Evolutionary conservation across 1,140 invertebrate genomes (phyloP), one percentile per base, ranked within the genome.

Genomic region (Globodera rostochiensis): DNA sequence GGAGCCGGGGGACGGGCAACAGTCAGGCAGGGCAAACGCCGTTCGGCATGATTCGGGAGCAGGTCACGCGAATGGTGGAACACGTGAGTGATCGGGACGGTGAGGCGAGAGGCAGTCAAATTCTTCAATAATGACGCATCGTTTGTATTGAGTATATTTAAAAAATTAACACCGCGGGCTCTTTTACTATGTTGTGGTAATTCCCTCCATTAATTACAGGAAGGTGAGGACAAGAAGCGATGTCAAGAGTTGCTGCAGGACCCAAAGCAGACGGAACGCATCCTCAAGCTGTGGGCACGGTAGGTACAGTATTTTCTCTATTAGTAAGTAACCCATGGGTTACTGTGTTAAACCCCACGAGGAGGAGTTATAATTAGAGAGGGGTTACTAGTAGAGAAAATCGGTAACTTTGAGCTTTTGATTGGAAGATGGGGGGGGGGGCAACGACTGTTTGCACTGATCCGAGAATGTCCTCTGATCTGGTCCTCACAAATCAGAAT

Each of bases 21-120:
- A 86, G 74, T 60, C 84, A 86, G 80, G 45, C 84, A 1, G 84
- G 84, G 11, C 70, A 76, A 46, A 81, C 74, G n/a, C 84, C 84
- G 50, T 85, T 85, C 80, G 84, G 84, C 36, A 67, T 45, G 50
- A 73, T 83, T n/a, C 82, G 84, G 19, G 84, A 85, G 15, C 74
- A 86, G 25, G 66, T 86, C 57, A 79, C 70, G 19, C 46, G 57
- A 6, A 84, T 85, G 64, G 21, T 57, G 9, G 84, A 85, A 25
- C 73, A 85, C 75, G 76, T 84, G 70, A 36, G 36, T 13, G 75
- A 11, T 36, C 36, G 36, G 36, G 36, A 36, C 36, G 36, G 36
- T 36, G 36, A 36, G 36, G 36, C 36, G 36, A 77, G 49, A 1
- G 36, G 2, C 36, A 36, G 36, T 36, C 36, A 36, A 36, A 36